Evolutionary conservation across 2,888 invertebrate species (phyloP).

Genomic region (Iselma pallidipennis): DNA sequence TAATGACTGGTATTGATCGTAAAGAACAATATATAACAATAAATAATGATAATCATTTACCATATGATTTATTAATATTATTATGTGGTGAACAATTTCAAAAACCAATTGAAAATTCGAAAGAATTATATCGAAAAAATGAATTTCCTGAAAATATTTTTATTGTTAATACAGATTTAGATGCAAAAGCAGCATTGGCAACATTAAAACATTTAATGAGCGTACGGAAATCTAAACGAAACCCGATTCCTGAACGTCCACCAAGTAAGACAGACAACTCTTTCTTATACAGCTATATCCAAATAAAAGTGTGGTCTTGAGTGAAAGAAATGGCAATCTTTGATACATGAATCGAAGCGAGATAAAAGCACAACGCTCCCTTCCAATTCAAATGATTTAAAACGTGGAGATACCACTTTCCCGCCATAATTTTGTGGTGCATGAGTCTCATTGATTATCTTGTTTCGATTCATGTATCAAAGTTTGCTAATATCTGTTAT

Average conservation of each 20-base stretch:
- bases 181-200: constrained; percentile 59
- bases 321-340: too few species aligned
- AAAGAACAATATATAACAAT: constrained; percentile 64
- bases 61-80: constrained; percentile 63
- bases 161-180: constrained; percentile 62
- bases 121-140: constrained; percentile 37
- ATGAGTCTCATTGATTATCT: too few species aligned
- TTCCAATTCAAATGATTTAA: too few species aligned
- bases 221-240: background rate
- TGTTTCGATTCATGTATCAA: too few species aligned
- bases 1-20: constrained; percentile 55
- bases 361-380: too few species aligned
- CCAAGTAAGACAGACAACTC: too few species aligned
- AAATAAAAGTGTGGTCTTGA: too few species aligned
- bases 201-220: constrained; percentile 37
- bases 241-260: background rate
- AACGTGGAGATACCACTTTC: too few species aligned
- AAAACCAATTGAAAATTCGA: constrained; percentile 54
- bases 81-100: constrained; percentile 63
- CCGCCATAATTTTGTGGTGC: too few species aligned
- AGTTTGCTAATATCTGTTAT: too few species aligned
- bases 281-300: too few species aligned
- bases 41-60: constrained; percentile 50
- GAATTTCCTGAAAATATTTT: constrained; percentile 65
- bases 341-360: too few species aligned